These are phyloP conservation scores for Dione vanillae DNA, from an alignment of 2,888 invertebrate species.

Conservation along the genomic window DNA sequence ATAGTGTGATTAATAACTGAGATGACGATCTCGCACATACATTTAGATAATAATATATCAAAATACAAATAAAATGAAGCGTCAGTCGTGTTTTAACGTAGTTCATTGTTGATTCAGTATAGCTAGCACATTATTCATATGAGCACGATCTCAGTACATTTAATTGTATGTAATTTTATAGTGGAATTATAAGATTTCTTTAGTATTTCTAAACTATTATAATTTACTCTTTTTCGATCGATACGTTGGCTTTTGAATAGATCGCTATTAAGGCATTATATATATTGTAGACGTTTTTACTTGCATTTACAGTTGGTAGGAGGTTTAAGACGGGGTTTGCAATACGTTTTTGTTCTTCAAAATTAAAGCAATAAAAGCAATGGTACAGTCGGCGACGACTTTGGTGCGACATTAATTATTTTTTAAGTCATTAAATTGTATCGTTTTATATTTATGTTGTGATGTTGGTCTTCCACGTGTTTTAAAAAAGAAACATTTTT, in stretches of 20 bases:
- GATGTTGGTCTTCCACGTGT: constrained; percentile 82
- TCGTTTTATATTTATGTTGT: constrained; percentile 81
- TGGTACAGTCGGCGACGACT: constrained; percentile 36
- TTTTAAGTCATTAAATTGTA: constrained; percentile 66
- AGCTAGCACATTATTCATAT: constrained; percentile 59
- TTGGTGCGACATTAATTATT: constrained; percentile 68
- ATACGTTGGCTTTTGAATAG: constrained; percentile 5
- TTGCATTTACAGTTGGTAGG: constrained; percentile 25
- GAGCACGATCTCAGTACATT: constrained; percentile 79
- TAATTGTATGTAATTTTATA: constrained; percentile 60
- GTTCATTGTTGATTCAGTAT: constrained; percentile 47
- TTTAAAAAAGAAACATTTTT: constrained; percentile 60
- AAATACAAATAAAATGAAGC: constrained; percentile 29
- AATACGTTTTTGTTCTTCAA: constrained; percentile 39
- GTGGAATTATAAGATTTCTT: constrained; percentile 50
- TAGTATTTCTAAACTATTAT: constrained; percentile 41
- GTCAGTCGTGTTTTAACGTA: constrained; percentile 32
- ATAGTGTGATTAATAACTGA: not conserved
- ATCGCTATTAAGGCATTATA: not conserved
- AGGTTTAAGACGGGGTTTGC: constrained; percentile 43
- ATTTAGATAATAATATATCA: constrained; percentile 14
- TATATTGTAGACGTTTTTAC: constrained; percentile 8
- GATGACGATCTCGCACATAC: constrained; percentile 1
- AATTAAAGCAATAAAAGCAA: constrained; percentile 41
- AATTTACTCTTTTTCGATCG: constrained; percentile 13